Base-by-base conservation (phyloP, 2,113 vertebrate species). In the Rhinolophus sinicus region DNA sequence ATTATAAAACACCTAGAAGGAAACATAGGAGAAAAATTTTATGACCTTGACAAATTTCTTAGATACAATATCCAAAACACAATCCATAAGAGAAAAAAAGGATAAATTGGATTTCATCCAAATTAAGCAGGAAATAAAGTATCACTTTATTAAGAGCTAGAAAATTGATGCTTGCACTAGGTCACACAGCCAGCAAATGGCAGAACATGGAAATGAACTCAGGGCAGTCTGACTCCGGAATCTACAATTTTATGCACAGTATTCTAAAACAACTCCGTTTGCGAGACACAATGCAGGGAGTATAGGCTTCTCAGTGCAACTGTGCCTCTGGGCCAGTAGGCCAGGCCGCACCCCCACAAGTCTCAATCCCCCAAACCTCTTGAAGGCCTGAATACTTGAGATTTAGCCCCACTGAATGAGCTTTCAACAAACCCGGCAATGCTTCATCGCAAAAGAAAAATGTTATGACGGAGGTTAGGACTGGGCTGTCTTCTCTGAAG, bases 391-490 rank as follows among this genome's bases (percentile, higher is more conserved):
- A 83, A 35, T 4, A 9, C 62, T 47, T 22, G 56, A 54, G 82
- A 33, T 16, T 70, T 58, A 69, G 52, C 62, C 15, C 84, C 11
- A 19, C 62, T 26, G 56, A 95, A 90, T 67, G 90, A 86, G 73
- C 81, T 97, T 97, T 97, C 95, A 91, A 88, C 93, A 96, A 90
- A 76, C 21, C 19, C 38, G 8, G 94, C 8, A 40, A 95, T 96
- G 93, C 88, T 86, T 96, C 94, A 93, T 86, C 13, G 21, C 90
- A 73, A 96, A 98, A 97, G 95, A 91, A 95, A 97, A 96, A 96
- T 96, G 93, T 94, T 97, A 96, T 95, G 97, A 96, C 9, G 64
- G 90, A 97, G 60, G 54, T 94, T 92, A 47, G 21, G 22, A 28
- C 67, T 50, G 38, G 50, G 76, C 81, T 88, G 77, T 95, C 93